Evolutionary conservation across 2,888 invertebrate species (phyloP).

Genomic region (Troides aeacus): DNA sequence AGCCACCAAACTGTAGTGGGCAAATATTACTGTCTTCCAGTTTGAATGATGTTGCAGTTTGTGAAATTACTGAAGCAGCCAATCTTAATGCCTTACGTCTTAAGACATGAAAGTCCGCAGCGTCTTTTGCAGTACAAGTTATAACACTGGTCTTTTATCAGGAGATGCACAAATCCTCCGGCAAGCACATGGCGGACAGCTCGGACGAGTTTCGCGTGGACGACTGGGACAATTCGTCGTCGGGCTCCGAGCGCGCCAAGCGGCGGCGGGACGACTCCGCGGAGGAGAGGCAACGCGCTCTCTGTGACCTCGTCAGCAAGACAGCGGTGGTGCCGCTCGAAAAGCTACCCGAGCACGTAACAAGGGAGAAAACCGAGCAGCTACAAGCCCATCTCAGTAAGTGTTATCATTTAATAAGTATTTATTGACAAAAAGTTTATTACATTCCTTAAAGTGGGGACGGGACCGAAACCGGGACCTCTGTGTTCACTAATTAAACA

Average conservation of each 20-base stretch:
- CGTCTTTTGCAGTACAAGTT: no score
- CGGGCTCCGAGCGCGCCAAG: conserved; percentile 47
- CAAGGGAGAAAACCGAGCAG: conserved; percentile 59
- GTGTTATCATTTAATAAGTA: conserved; percentile 26
- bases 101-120: no score
- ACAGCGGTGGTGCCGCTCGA: conserved; percentile 69
- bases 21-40: no score
- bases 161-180: conserved; percentile 78
- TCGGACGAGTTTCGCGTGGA: conserved; percentile 73
- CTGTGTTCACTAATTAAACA: no score
- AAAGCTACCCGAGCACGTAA: conserved; percentile 66
- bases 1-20: no score
- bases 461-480: no score
- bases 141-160: conserved; percentile 33
- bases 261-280: conserved; percentile 47
- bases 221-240: conserved; percentile 53
- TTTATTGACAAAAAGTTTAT: no score
- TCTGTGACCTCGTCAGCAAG: conserved; percentile 58
- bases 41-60: no score
- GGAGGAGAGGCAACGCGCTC: conserved; percentile 45
- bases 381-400: conserved; percentile 56
- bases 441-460: no score
- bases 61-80: no score
- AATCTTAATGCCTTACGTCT: no score
- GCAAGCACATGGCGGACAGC: conserved; percentile 77